These are phyloP conservation scores for Eupithecia centaureata DNA, from an alignment of 2,888 invertebrate genomes.

Conservation along the genomic window DNA sequence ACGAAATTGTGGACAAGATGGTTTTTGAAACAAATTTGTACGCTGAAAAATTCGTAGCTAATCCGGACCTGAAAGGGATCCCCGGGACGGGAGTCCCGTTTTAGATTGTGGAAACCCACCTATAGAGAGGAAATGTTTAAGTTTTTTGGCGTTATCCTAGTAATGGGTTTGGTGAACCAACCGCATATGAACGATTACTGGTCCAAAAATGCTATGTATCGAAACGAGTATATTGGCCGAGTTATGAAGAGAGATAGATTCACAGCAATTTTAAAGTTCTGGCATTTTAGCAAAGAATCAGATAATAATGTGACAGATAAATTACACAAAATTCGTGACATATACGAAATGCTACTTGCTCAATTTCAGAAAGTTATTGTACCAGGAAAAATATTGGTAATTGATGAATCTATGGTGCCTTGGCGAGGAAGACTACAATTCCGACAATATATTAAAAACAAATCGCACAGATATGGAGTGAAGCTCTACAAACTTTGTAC, in stretches of 20 bases:
- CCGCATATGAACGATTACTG: background rate
- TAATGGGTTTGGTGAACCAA: background rate
- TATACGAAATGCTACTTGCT: background rate
- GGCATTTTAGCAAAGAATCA: background rate
- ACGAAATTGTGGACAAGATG: too few relatives aligned
- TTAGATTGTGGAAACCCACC: background rate
- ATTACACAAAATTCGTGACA: background rate
- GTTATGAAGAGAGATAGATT: background rate
- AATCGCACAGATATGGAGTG: background rate
- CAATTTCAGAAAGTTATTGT: background rate
- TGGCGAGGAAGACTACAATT: constrained; percentile 2
- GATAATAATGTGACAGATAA: background rate
- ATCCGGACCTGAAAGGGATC: background rate
- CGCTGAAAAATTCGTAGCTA: background rate
- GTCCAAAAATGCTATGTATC: background rate
- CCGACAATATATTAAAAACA: background rate
- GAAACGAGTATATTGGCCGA: background rate
- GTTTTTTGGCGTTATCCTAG: background rate
- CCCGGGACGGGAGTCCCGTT: too few relatives aligned
- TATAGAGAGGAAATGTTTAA: background rate
- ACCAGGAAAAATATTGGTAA: background rate
- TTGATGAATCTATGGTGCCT: background rate
- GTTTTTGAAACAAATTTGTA: background rate
- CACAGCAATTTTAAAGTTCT: background rate
- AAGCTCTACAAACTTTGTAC: background rate